A percentile compares a stretch with the other conserved stretches of the same genome.
These are phyloP conservation scores for Chelon labrosus DNA, from an alignment of 2,797 vertebrate species.

Conservation along the genomic window DNA sequence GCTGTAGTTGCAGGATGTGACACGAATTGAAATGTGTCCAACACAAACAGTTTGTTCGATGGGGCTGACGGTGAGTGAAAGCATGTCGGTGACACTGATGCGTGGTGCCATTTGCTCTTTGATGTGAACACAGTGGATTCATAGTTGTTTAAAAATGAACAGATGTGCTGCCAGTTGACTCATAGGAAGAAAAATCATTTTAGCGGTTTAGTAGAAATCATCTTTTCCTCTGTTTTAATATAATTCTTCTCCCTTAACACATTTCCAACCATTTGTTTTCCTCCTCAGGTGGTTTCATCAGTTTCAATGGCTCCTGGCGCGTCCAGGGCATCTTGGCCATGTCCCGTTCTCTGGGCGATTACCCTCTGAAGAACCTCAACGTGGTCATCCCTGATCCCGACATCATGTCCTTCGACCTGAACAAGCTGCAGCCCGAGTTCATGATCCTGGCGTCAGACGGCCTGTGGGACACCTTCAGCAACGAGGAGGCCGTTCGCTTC, in stretches of 20 bases:
- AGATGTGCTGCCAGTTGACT: conserved; percentile 9
- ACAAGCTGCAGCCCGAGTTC: conserved; percentile 98
- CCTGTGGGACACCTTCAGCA: conserved; percentile 99
- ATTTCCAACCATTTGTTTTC: conserved; percentile 9
- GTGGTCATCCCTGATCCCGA: conserved; percentile 96
- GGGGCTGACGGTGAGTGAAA: conserved; percentile 24
- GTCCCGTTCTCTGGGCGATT: conserved; percentile 97
- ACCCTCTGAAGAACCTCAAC: conserved; percentile 97
- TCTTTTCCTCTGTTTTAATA: conserved; percentile 24
- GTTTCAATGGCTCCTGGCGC: conserved; percentile 98
- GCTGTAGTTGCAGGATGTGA: conserved; percentile 61
- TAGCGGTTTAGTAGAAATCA: background rate
- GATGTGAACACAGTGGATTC: background rate
- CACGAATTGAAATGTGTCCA: conserved; percentile 56
- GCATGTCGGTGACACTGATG: conserved; percentile 18
- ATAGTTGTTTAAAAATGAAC: conserved; percentile 14
- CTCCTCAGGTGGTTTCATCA: conserved; percentile 95
- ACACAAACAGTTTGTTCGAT: conserved; percentile 40
- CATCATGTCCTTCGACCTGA: conserved; percentile 96
- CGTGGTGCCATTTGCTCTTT: conserved; percentile 18
- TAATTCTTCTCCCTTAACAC: background rate
- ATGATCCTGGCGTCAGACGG: conserved; percentile 99
- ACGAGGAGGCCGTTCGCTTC: conserved; percentile 97
- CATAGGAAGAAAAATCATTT: conserved; percentile 15
- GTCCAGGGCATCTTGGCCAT: conserved; percentile 98